Percentiles rank a stretch among this genome's conserved stretches.
phyloP scores from a whole-genome alignment of 1,140 invertebrate species.

The Anoplophora glabripennis region DNA sequence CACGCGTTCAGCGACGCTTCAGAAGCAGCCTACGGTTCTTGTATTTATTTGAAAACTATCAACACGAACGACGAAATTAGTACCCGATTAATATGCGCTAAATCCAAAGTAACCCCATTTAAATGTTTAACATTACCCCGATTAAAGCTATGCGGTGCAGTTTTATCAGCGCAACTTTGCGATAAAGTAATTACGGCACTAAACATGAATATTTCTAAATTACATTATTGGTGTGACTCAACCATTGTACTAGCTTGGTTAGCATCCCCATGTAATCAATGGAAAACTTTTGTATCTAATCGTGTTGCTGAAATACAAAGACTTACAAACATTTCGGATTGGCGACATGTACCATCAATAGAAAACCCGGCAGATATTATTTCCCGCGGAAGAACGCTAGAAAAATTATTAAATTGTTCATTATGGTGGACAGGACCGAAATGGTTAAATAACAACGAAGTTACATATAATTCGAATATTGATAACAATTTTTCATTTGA shows the following conservation, averaged over 20 bases:
- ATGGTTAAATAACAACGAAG: not conserved
- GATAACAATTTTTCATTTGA: not conserved
- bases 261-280: slow-evolving; percentile 36
- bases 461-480: not conserved
- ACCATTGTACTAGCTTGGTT: slow-evolving; percentile 46
- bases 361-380: slow-evolving; percentile 45
- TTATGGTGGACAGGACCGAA: slow-evolving; percentile 22
- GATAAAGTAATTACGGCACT: slow-evolving; percentile 7
- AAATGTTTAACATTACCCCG: slow-evolving; percentile 44
- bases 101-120: slow-evolving; percentile 44
- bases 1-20: slow-evolving; percentile 45
- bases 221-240: slow-evolving; percentile 25
- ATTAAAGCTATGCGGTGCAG: slow-evolving; percentile 40
- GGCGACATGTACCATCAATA: slow-evolving; percentile 48
- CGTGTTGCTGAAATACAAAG: slow-evolving; percentile 43
- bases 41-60: slow-evolving; percentile 40
- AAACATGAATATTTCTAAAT: too few relatives aligned
- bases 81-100: slow-evolving; percentile 30
- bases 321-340: slow-evolving; percentile 34
- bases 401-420: not conserved
- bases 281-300: slow-evolving; percentile 48
- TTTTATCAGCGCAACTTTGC: slow-evolving; percentile 34
- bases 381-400: slow-evolving; percentile 31
- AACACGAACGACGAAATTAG: slow-evolving; percentile 1
- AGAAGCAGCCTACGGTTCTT: slow-evolving; percentile 40